These are phyloP conservation scores for Microchirus variegatus DNA, from an alignment of 2,797 vertebrate genomes.

Conservation along the genomic window DNA sequence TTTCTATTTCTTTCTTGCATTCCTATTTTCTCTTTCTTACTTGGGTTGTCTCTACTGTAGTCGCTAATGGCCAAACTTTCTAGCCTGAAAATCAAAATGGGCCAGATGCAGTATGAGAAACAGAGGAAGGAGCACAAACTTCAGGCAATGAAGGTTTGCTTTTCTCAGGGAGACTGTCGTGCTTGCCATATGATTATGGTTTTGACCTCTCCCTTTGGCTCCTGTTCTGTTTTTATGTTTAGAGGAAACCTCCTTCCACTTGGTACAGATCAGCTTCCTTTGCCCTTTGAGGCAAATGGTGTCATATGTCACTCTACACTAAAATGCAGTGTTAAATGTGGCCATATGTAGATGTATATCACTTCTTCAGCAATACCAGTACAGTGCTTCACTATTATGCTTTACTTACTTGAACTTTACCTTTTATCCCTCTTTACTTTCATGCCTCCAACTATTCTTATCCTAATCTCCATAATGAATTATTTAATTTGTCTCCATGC, in stretches of 20 bases:
- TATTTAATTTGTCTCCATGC: conserved; percentile 14
- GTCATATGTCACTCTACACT: conserved; percentile 23
- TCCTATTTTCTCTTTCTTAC: conserved; percentile 68
- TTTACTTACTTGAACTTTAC: conserved; percentile 13
- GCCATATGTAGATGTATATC: conserved; percentile 26
- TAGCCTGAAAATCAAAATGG: conserved; percentile 99
- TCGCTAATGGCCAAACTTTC: conserved; percentile 98
- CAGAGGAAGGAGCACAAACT: conserved; percentile 94
- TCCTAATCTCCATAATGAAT: conserved; percentile 6
- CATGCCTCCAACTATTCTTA: conserved; percentile 17
- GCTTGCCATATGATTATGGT: conserved; percentile 72
- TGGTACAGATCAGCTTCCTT: conserved; percentile 1
- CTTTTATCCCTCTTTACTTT: conserved; percentile 9
- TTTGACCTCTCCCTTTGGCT: conserved; percentile 65
- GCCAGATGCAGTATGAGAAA: conserved; percentile 99
- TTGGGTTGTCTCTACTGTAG: conserved; percentile 85
- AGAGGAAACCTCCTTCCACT: too few relatives aligned
- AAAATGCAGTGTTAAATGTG: conserved; percentile 32
- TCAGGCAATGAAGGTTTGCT: conserved; percentile 91
- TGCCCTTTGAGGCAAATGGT: conserved; percentile 14
- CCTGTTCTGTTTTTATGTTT: conserved; percentile 42
- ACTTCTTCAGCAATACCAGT: conserved; percentile 36
- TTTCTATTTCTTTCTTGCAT: conserved; percentile 32
- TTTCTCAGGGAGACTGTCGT: conserved; percentile 68
- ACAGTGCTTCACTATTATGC: conserved; percentile 41